These are phyloP conservation scores for Acronicta leporina DNA, from an alignment of 2,888 invertebrate species.

Conservation along the genomic window DNA sequence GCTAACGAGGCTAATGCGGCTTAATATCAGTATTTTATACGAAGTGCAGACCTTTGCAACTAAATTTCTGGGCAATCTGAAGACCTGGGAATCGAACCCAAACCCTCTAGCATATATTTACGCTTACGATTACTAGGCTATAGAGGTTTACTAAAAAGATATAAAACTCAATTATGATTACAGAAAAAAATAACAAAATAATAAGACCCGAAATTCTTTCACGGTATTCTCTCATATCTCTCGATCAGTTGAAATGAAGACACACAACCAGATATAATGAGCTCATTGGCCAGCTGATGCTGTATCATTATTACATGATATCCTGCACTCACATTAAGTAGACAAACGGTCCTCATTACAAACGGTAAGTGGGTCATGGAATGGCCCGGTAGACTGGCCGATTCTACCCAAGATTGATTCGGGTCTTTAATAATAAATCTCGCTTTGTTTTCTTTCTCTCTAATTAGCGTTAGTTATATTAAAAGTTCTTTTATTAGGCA, in stretches of 20 bases:
- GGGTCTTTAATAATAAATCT: conserved; percentile 48
- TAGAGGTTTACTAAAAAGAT: no score
- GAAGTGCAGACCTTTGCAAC: no score
- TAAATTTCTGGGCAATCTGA: no score
- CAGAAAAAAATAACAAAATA: background rate
- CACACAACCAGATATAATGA: conserved; percentile 74
- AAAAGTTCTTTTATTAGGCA: conserved; percentile 38
- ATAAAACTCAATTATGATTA: no score
- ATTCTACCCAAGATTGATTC: conserved; percentile 46
- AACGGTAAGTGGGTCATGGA: conserved; percentile 59
- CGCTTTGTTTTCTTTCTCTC: conserved; percentile 43
- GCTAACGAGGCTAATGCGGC: no score
- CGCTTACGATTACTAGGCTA: no score
- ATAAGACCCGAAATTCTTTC: conserved; percentile 4
- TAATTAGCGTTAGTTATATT: conserved; percentile 46
- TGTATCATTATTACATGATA: conserved; percentile 83
- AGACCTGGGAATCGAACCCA: no score
- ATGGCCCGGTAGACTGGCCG: conserved; percentile 21
- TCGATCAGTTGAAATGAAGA: conserved; percentile 80
- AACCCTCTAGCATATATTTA: no score
- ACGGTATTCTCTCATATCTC: conserved; percentile 67
- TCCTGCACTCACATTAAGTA: conserved; percentile 79
- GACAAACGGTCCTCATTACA: conserved; percentile 83
- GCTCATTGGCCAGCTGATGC: conserved; percentile 70
- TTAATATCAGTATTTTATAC: no score